A percentile compares a stretch with the other conserved stretches of the same genome.
Evolutionary conservation across 2,797 vertebrate genomes (phyloP).

Genomic region (Ispidina lecontei): DNA sequence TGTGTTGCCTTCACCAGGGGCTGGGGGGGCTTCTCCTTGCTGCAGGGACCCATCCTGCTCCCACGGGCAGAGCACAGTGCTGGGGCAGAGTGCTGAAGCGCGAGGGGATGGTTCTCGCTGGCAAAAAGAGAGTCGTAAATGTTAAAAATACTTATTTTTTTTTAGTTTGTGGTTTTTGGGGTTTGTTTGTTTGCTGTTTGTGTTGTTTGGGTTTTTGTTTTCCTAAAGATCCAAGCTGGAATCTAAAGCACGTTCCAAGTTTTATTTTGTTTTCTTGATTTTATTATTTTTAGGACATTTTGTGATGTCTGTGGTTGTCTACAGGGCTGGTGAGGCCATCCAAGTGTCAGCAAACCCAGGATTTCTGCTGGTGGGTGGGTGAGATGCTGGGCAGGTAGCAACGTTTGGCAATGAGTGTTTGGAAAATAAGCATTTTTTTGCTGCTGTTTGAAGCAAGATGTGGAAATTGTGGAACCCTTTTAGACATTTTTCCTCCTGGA

Average conservation of each 20-base stretch:
- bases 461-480: background rate
- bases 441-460: background rate
- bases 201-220: no score
- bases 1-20: conserved; percentile 24
- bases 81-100: rapidly evolving
- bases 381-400: background rate
- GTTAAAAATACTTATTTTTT: no score
- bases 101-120: rapidly evolving
- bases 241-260: background rate
- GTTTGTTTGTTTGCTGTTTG: no score
- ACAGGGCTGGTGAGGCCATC: rapidly evolving
- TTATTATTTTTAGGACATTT: background rate
- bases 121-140: background rate
- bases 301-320: rapidly evolving
- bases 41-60: background rate
- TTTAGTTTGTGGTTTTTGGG: no score
- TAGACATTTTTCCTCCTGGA: rapidly evolving
- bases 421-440: background rate
- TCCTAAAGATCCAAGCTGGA: background rate
- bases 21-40: background rate
- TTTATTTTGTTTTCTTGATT: background rate
- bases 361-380: background rate
- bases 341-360: background rate
- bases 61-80: background rate
- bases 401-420: background rate